phyloP scores from a whole-genome alignment of 2,888 invertebrate genomes.

The Cosmorhoe ocellata region DNA sequence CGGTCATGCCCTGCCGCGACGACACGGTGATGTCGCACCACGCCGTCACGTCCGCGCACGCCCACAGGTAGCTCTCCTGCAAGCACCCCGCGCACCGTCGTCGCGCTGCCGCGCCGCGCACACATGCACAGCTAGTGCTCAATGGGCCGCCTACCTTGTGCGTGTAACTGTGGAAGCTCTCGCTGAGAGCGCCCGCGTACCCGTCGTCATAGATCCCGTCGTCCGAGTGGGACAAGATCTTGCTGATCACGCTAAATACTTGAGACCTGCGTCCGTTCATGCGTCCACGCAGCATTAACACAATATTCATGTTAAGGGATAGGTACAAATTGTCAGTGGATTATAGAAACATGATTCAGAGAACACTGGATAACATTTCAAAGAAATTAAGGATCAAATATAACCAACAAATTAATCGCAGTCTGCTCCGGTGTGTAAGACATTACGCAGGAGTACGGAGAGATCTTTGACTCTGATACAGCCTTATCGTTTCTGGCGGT shows the following conservation, averaged over 20 bases:
- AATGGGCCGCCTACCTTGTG: slow-evolving; percentile 48
- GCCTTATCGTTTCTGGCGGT: too few species aligned
- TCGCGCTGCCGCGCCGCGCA: too few species aligned
- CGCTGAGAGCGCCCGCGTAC: slow-evolving; percentile 58
- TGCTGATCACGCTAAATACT: slow-evolving; percentile 97
- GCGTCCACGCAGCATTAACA: slow-evolving; percentile 55
- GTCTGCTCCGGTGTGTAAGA: too few species aligned
- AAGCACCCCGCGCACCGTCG: neutral
- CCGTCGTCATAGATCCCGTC: slow-evolving; percentile 84
- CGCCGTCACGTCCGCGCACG: slow-evolving; percentile 88
- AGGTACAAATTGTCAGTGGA: too few species aligned
- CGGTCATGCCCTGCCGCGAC: slow-evolving; percentile 96
- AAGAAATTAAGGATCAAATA: too few species aligned
- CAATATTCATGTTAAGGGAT: slow-evolving; percentile 27
- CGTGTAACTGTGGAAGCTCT: slow-evolving; percentile 64
- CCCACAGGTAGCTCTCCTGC: slow-evolving; percentile 84
- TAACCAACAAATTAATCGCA: too few species aligned
- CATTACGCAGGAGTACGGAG: too few species aligned
- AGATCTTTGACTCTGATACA: too few species aligned
- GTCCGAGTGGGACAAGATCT: slow-evolving; percentile 96
- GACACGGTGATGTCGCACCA: slow-evolving; percentile 93
- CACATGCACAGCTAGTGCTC: too few species aligned
- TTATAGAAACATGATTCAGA: too few species aligned
- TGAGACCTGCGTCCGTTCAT: slow-evolving; percentile 83
- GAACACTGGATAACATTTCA: too few species aligned